phyloP scores from a whole-genome alignment of 2,113 vertebrate species.

The Centropus unirufus region DNA sequence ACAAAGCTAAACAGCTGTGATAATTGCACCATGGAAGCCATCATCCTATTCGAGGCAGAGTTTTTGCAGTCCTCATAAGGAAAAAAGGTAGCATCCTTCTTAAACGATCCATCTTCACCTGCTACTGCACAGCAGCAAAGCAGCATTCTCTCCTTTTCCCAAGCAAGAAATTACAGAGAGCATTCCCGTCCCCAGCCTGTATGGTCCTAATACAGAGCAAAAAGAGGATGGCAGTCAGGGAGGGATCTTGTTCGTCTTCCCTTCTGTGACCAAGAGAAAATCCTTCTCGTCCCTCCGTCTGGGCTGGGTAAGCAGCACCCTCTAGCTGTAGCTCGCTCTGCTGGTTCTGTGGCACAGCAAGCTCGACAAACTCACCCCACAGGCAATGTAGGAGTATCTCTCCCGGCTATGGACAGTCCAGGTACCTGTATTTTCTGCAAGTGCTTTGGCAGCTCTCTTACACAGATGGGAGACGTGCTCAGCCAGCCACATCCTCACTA shows the following conservation, averaged over 20 bases:
- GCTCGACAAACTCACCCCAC: not conserved
- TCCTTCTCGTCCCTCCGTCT: accelerated
- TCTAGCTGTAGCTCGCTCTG: not conserved
- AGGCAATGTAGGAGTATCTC: not conserved
- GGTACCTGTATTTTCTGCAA: not conserved
- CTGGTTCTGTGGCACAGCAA: not conserved
- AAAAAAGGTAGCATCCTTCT: not conserved
- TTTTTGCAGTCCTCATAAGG: not conserved
- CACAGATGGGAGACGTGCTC: not conserved
- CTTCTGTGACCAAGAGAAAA: not conserved
- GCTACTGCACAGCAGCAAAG: not conserved
- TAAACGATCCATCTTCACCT: not conserved
- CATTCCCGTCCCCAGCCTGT: not conserved
- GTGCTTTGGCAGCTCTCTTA: not conserved
- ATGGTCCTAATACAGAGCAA: accelerated
- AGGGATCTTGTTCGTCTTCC: not conserved
- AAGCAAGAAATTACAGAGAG: not conserved
- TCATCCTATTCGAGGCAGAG: not conserved
- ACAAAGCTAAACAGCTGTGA: not conserved
- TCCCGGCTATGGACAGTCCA: accelerated
- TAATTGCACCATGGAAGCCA: not conserved
- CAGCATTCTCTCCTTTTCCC: not conserved
- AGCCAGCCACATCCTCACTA: not conserved
- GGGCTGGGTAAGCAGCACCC: constrained; percentile 12
- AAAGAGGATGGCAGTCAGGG: not conserved